phyloP scores from a whole-genome alignment of 2,113 vertebrate genomes.

The Sphaerodactylus townsendi region DNA sequence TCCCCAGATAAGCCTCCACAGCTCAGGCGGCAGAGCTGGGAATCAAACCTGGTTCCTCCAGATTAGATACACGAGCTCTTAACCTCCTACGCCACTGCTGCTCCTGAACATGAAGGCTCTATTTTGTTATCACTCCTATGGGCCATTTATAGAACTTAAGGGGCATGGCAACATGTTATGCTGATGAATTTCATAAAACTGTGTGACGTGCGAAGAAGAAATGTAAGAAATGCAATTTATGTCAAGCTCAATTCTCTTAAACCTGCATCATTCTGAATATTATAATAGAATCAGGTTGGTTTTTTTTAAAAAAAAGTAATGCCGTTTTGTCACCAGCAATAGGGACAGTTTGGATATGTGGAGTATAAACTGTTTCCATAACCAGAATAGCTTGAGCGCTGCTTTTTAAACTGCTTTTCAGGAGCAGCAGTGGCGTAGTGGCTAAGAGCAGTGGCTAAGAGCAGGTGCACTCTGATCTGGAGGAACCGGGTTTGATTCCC shows the following conservation, averaged over 20 bases:
- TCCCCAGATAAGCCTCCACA: no score
- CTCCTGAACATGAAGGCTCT: background rate
- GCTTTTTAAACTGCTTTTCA: background rate
- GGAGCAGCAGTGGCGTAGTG: no score
- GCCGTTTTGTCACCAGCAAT: background rate
- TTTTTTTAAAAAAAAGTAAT: background rate
- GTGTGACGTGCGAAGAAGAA: background rate
- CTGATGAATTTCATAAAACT: background rate
- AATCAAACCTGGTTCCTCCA: no score
- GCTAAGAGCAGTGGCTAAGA: no score
- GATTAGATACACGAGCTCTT: no score
- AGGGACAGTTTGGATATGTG: background rate
- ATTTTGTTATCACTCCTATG: background rate
- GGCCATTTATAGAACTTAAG: background rate
- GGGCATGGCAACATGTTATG: background rate
- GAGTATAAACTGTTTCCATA: background rate
- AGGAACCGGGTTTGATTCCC: no score
- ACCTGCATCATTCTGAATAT: background rate
- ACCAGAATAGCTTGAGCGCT: background rate
- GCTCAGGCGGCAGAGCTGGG: no score
- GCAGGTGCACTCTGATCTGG: no score
- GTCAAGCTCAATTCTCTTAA: background rate
- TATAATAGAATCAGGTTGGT: background rate
- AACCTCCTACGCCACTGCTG: no score
- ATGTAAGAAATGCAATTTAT: background rate